phyloP scores from a whole-genome alignment of 2,888 invertebrate species.

The Clusia tigrina region DNA sequence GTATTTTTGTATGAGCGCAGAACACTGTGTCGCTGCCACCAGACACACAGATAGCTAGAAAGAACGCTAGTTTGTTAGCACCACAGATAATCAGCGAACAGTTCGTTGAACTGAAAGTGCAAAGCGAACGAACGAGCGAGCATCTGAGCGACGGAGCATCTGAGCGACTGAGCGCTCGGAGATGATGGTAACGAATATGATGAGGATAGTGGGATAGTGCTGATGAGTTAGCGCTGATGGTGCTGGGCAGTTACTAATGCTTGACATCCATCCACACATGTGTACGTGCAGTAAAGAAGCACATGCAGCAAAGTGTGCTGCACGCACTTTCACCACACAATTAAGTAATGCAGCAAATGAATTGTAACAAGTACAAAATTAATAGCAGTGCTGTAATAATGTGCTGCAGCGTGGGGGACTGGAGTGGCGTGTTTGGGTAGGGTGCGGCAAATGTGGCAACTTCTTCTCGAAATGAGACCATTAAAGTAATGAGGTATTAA shows the following conservation, averaged over 20 bases:
- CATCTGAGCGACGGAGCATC: too few relatives aligned
- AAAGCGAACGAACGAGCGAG: constrained; percentile 1
- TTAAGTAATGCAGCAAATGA: background rate
- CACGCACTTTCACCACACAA: background rate
- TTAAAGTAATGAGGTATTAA: background rate
- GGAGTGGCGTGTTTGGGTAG: background rate
- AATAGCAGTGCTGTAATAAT: background rate
- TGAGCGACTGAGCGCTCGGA: too few relatives aligned
- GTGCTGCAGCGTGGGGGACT: background rate
- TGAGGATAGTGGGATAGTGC: too few relatives aligned
- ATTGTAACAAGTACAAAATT: constrained; percentile 2
- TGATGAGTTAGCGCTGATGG: constrained; percentile 3
- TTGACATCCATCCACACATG: background rate
- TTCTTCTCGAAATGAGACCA: background rate
- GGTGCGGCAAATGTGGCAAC: too few relatives aligned
- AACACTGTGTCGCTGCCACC: background rate
- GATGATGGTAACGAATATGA: too few relatives aligned
- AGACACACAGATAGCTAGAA: constrained; percentile 16
- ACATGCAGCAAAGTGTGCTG: background rate
- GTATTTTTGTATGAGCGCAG: too few relatives aligned
- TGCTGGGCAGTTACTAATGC: background rate
- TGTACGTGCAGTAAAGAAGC: background rate
- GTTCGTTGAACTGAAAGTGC: constrained; percentile 25
- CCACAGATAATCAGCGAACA: background rate
- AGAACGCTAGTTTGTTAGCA: background rate